These are phyloP conservation scores for Tethea ocularis DNA, from an alignment of 2,888 invertebrate species.

Conservation along the genomic window DNA sequence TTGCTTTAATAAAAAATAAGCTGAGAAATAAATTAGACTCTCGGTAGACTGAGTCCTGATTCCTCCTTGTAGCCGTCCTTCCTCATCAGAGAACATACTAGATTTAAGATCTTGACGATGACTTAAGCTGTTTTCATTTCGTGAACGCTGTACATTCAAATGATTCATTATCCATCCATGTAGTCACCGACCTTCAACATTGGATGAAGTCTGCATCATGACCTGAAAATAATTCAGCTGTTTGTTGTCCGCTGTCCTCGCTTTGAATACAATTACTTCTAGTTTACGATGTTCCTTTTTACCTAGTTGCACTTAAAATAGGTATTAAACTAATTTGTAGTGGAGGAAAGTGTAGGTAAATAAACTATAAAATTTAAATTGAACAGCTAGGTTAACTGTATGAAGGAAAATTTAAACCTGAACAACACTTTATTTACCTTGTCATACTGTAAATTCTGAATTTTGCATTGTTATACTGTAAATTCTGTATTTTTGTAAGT, in stretches of 20 bases:
- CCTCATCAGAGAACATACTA: too few species aligned
- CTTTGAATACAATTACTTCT: conserved; percentile 48
- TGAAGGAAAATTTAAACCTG: not conserved
- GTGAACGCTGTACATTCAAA: conserved; percentile 22
- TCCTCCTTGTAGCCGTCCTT: too few species aligned
- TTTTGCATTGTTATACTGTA: not conserved
- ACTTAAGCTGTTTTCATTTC: not conserved
- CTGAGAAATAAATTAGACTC: too few species aligned
- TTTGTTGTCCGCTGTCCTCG: conserved; percentile 52
- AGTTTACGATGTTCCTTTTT: conserved; percentile 55
- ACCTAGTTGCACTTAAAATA: conserved; percentile 42
- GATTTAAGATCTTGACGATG: not conserved
- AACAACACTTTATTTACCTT: not conserved
- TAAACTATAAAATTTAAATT: not conserved
- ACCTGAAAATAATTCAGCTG: conserved; percentile 66
- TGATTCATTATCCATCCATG: conserved; percentile 49
- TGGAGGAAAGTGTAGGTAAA: not conserved
- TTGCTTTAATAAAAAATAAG: too few species aligned
- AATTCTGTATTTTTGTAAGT: too few species aligned
- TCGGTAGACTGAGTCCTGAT: too few species aligned
- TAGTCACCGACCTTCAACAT: conserved; percentile 51
- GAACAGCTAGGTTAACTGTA: not conserved
- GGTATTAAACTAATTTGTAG: not conserved
- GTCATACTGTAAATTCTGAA: too few species aligned
- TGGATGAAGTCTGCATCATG: conserved; percentile 57